Evolutionary conservation across 1,140 invertebrate species (phyloP).

Genomic region (Bicyclus anynana): DNA sequence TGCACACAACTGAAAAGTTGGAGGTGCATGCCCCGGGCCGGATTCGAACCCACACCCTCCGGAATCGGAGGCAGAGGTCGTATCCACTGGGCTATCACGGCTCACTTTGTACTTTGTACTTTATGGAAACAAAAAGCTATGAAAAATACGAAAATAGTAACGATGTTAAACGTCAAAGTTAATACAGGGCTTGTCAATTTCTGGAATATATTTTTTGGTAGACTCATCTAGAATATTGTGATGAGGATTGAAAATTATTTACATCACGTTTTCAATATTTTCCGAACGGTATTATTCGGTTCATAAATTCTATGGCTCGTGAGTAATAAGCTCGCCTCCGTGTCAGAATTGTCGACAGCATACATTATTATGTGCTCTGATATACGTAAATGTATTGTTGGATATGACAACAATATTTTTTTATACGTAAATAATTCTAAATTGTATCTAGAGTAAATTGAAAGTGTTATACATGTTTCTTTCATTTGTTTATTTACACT

Average conservation of each 20-base stretch:
- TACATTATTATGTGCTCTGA: slow-evolving; percentile 37
- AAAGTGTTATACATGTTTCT: no score
- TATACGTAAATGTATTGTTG: not conserved
- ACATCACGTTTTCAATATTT: slow-evolving; percentile 54
- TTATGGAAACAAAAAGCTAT: no score
- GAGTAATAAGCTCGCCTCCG: slow-evolving; percentile 56
- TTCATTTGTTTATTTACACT: no score
- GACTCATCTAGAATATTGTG: slow-evolving; percentile 2
- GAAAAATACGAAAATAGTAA: no score
- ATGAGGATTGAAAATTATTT: slow-evolving; percentile 25
- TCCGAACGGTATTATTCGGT: slow-evolving; percentile 43
- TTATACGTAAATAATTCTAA: not conserved
- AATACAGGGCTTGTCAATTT: not conserved
- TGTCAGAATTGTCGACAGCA: slow-evolving; percentile 55
- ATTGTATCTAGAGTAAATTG: no score
- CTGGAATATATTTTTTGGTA: not conserved
- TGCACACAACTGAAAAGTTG: no score
- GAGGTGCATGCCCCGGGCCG: no score
- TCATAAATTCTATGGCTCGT: slow-evolving; percentile 59
- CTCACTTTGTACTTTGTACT: no score
- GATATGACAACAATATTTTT: not conserved
- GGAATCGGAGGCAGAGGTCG: no score
- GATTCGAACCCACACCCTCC: no score
- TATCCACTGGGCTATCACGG: no score
- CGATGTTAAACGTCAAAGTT: not conserved